These are phyloP conservation scores for Amphibalanus amphitrite DNA, from an alignment of 1,140 invertebrate genomes.

Conservation along the genomic window DNA sequence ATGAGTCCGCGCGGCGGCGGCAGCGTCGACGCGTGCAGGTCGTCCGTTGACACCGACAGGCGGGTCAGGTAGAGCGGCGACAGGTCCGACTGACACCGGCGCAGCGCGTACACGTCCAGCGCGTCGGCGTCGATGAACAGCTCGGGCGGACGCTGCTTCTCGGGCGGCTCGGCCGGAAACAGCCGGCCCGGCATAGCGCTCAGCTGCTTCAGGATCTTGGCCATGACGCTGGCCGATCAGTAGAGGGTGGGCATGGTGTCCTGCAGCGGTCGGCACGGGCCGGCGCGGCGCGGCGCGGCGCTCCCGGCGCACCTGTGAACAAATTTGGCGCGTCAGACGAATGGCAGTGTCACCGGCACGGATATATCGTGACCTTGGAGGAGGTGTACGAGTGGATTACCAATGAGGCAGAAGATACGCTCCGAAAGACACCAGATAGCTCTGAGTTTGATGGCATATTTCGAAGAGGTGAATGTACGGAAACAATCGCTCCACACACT, in stretches of 20 bases:
- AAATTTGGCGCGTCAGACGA: not conserved
- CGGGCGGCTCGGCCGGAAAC: not conserved
- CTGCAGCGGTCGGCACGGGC: too few relatives aligned
- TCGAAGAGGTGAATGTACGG: too few relatives aligned
- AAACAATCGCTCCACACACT: too few relatives aligned
- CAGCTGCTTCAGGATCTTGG: slow-evolving; percentile 1
- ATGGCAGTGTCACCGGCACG: not conserved
- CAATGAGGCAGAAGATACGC: not conserved
- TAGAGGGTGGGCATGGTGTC: too few relatives aligned
- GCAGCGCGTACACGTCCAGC: not conserved
- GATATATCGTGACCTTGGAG: not conserved
- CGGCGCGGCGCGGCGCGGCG: too few relatives aligned
- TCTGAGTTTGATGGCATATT: too few relatives aligned
- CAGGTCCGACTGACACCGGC: not conserved
- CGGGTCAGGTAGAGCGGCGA: not conserved
- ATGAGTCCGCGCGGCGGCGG: not conserved
- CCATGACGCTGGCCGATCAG: not conserved
- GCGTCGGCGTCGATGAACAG: not conserved
- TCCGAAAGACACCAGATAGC: not conserved
- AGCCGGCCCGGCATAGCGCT: not conserved
- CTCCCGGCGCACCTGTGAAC: not conserved
- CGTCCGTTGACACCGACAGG: not conserved
- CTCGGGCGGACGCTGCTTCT: not conserved
- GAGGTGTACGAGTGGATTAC: not conserved
- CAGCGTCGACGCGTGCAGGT: not conserved